Conservation (phyloP, 2,888 invertebrate genomes). For the Hecatera dysodea region DNA sequence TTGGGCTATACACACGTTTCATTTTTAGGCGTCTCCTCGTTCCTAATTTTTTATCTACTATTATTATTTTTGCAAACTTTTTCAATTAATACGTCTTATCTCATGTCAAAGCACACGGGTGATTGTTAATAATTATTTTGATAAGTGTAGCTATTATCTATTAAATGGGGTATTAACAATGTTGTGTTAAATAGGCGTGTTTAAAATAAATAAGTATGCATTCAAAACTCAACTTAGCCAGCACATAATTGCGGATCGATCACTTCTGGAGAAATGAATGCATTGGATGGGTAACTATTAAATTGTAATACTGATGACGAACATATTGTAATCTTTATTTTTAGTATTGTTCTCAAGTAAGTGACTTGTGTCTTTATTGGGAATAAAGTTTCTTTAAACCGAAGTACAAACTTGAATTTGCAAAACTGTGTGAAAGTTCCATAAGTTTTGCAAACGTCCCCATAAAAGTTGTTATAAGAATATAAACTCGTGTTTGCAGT, state of each 20-base stretch:
- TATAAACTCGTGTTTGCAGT: slow-evolving; percentile 38
- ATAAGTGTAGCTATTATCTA: slow-evolving; percentile 7
- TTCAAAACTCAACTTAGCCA: too few relatives aligned
- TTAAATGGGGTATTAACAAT: background rate
- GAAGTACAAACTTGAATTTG: too few relatives aligned
- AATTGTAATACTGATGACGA: too few relatives aligned
- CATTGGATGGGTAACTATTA: too few relatives aligned
- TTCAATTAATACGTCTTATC: slow-evolving; percentile 12
- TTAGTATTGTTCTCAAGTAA: too few relatives aligned
- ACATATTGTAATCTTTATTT: too few relatives aligned
- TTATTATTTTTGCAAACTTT: background rate
- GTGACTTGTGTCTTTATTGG: too few relatives aligned
- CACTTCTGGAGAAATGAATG: too few relatives aligned
- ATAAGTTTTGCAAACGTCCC: slow-evolving; percentile 15
- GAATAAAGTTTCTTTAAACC: too few relatives aligned
- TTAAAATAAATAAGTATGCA: background rate
- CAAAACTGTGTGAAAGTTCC: slow-evolving; percentile 34
- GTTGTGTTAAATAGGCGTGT: background rate
- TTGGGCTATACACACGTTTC: slow-evolving; percentile 40
- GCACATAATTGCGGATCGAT: too few relatives aligned
- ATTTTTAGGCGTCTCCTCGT: background rate
- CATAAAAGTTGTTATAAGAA: slow-evolving; percentile 36
- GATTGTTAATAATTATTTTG: slow-evolving; percentile 20
- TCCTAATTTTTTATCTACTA: background rate
- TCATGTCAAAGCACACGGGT: background rate